Conservation (phyloP, 2,888 invertebrate genomes). For the Ectropis crepuscularia region DNA sequence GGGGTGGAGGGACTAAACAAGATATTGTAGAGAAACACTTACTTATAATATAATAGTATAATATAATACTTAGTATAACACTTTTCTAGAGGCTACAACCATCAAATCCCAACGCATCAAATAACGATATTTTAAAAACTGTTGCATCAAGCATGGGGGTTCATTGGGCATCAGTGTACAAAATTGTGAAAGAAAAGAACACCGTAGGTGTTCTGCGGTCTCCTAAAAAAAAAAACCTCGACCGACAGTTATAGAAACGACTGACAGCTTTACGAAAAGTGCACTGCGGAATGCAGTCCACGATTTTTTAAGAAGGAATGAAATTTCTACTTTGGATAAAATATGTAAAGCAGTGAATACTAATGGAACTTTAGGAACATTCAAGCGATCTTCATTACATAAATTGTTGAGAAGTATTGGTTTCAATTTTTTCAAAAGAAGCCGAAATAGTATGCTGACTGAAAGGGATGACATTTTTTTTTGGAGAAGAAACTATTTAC, state of each 20-base stretch:
- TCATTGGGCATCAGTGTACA: slow-evolving; percentile 2
- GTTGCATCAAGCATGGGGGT: background rate
- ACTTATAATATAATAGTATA: too few relatives aligned
- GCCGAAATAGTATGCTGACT: slow-evolving; percentile 5
- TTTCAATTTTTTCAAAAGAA: slow-evolving; percentile 1
- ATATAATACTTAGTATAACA: too few relatives aligned
- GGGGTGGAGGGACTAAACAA: too few relatives aligned
- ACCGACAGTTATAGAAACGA: slow-evolving; percentile 8
- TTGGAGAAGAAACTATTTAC: background rate
- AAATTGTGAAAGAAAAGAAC: slow-evolving; percentile 7
- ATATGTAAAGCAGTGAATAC: slow-evolving; percentile 3
- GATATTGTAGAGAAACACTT: too few relatives aligned
- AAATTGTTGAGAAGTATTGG: slow-evolving; percentile 1
- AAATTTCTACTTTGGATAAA: slow-evolving; percentile 9
- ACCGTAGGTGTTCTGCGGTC: background rate
- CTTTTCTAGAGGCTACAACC: background rate
- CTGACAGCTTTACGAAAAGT: slow-evolving; percentile 9
- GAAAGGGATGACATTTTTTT: background rate
- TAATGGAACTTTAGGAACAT: background rate
- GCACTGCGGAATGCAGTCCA: slow-evolving; percentile 5
- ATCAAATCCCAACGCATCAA: too few relatives aligned
- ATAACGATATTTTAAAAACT: too few relatives aligned
- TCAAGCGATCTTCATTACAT: slow-evolving; percentile 1
- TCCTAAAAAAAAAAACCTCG: slow-evolving; percentile 3
- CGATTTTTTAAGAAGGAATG: slow-evolving; percentile 5